Conservation (phyloP, 2,888 invertebrate species). For the Cabera pusaria region DNA sequence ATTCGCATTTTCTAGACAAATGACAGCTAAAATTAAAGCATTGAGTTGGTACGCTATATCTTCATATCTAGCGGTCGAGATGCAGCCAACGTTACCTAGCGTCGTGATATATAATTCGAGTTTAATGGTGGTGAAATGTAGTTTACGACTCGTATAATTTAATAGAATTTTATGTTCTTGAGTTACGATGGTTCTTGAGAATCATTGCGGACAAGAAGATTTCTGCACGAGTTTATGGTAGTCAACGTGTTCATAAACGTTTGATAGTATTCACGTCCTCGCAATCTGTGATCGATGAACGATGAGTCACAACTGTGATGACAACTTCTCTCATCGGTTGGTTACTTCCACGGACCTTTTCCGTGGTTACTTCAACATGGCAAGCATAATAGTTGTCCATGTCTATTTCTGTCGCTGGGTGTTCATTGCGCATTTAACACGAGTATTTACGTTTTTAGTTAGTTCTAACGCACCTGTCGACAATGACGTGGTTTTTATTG, state of each 20-base stretch:
- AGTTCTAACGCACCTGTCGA: conserved; percentile 51
- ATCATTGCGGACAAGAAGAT: conserved; percentile 5
- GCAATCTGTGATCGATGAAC: conserved; percentile 29
- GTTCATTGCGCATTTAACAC: conserved; percentile 41
- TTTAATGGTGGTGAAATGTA: conserved; percentile 11
- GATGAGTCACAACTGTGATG: conserved; percentile 41
- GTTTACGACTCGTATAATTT: conserved; percentile 4
- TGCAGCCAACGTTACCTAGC: conserved; percentile 26
- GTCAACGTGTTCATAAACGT: too few relatives aligned
- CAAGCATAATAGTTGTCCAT: conserved; percentile 44
- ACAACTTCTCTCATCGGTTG: conserved; percentile 40
- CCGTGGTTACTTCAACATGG: conserved; percentile 36
- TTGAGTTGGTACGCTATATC: conserved; percentile 42
- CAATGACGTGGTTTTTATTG: conserved; percentile 55
- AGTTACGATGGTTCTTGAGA: conserved; percentile 6
- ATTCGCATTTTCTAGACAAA: conserved; percentile 60
- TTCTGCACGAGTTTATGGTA: too few relatives aligned
- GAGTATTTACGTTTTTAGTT: conserved; percentile 47
- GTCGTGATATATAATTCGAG: conserved; percentile 9
- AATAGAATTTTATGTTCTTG: too few relatives aligned
- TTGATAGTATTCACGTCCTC: conserved; percentile 23
- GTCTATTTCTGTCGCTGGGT: conserved; percentile 44
- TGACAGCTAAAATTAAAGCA: conserved; percentile 70
- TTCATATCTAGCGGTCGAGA: conserved; percentile 36
- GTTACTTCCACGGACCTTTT: too few relatives aligned